Base-by-base conservation (phyloP, 2,797 vertebrate genomes). In the Clarias pachynema region DNA sequence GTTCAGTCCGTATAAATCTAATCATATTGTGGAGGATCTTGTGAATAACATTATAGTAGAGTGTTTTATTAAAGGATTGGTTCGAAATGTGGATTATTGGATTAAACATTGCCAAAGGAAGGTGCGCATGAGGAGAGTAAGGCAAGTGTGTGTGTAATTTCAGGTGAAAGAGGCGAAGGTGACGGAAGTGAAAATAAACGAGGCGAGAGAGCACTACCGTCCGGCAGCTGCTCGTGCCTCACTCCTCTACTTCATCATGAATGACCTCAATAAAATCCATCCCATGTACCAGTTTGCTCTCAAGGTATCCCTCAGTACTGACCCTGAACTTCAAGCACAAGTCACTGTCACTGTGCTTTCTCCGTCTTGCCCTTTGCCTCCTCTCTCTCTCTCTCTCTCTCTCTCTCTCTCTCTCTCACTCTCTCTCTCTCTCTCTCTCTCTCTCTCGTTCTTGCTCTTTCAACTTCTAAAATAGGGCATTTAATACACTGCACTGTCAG, bases 241-340 rank as follows among this genome's bases (percentile, higher is more conserved):
- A 9, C 94, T 99, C 87, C 95, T 99, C 78, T 99, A 97, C 95
- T 99, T 99, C 94, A 96, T 96, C 93, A 97, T 98, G 97, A 97
- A 94, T 2, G 95, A 97, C 93, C 98, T 99, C 85, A 96, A 96
- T 89, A 93, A 95, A 93, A 96, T 99, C 92, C 97, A 99, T 87
- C 97, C 97, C 77, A 98, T 99, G 97, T 99, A 99, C 94, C 97
- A 97, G 95, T 99, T 99, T 94, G 98, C 98, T 88, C 96, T 99
- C 85, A 98, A 99, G 98, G 98, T 99, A 91, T 62, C 90, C 20
- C 20, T 79, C 78, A 87, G 89, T 90, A 73, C 90, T 92, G 90
- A 92, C 89, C 88, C 85, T 59, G 87, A 87, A 31, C 65, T 34
- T 40, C 16, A 26, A 26, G 4, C 34, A 26, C 24, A 9, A 8